phyloP scores from a whole-genome alignment of 2,113 vertebrate genomes.

The Pollimyrus isidori region DNA sequence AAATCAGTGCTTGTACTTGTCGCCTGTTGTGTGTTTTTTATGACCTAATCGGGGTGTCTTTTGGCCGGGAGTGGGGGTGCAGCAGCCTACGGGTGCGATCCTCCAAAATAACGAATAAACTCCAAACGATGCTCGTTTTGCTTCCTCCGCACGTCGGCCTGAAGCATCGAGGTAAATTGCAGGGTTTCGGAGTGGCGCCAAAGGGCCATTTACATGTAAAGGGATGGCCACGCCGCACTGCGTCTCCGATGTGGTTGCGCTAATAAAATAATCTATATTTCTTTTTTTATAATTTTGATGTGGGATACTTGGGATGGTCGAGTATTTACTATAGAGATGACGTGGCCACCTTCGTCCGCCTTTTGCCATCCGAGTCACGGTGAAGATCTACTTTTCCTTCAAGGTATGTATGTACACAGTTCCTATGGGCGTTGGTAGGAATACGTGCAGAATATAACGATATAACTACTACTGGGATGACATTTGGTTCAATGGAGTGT shows the following conservation, averaged over 20 bases:
- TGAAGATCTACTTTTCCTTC: background rate
- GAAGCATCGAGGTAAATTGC: background rate
- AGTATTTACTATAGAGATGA: background rate
- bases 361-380: background rate
- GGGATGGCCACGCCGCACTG: background rate
- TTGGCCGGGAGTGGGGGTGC: background rate
- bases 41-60: background rate
- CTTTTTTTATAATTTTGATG: background rate
- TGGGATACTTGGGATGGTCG: background rate
- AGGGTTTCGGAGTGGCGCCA: background rate
- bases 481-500: background rate
- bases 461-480: background rate
- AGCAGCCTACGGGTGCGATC: background rate
- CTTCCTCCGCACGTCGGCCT: background rate
- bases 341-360: background rate
- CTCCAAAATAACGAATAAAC: background rate
- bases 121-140: background rate
- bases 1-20: background rate
- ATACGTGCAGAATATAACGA: background rate
- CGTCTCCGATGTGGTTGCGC: background rate
- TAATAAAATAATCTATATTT: background rate
- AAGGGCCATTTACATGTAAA: background rate
- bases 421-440: background rate
- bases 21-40: background rate
- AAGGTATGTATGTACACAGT: background rate